A percentile compares a stretch with the other conserved stretches of the same genome.
These are phyloP conservation scores for Athene cunicularia DNA, from an alignment of 2,113 vertebrate genomes.

Conservation along the genomic window DNA sequence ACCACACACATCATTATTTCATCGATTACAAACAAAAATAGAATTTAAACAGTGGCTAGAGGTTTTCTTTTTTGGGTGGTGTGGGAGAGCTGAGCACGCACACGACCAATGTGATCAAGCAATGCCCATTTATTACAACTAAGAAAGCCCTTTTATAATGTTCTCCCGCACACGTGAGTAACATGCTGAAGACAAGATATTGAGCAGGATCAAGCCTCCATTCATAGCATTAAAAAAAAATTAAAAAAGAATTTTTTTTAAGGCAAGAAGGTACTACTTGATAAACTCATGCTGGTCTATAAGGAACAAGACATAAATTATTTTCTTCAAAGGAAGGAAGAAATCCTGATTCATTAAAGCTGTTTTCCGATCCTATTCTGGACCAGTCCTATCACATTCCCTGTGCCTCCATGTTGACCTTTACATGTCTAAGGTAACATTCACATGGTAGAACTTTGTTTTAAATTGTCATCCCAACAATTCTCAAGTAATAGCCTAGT, in stretches of 20 bases:
- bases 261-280: background rate
- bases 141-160: too few species aligned
- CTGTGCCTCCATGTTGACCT: background rate
- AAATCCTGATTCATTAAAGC: background rate
- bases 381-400: background rate
- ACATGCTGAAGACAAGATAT: background rate
- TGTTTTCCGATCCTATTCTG: background rate
- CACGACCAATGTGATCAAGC: too few species aligned
- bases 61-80: too few species aligned
- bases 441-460: background rate
- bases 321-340: background rate
- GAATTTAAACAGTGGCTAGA: background rate
- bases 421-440: background rate
- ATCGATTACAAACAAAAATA: background rate
- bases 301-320: background rate
- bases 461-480: background rate
- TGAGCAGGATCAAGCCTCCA: background rate
- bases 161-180: too few species aligned
- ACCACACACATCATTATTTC: background rate
- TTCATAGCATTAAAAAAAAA: background rate
- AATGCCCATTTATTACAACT: too few species aligned
- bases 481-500: background rate
- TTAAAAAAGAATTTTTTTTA: background rate
- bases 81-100: too few species aligned
- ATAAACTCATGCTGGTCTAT: background rate